Evolutionary conservation across 2,888 invertebrate genomes (phyloP).

Genomic region (Charanyca ferruginea): DNA sequence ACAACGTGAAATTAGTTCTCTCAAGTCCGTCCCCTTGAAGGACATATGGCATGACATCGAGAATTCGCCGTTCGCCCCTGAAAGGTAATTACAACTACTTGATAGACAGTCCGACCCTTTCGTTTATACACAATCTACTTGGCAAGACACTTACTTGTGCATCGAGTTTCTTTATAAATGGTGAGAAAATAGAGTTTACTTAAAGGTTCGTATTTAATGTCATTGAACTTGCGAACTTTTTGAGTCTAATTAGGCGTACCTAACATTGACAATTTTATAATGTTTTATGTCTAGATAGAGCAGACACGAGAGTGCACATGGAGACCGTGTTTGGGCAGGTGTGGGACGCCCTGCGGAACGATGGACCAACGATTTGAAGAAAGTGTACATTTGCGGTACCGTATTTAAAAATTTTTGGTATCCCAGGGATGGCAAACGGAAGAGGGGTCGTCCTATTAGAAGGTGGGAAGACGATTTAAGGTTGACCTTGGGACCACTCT

Average conservation of each 20-base stretch:
- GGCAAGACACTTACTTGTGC: conserved; percentile 65
- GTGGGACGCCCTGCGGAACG: too few species aligned
- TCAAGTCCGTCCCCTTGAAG: conserved; percentile 77
- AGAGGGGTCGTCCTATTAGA: too few species aligned
- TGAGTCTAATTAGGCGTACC: conserved; percentile 17
- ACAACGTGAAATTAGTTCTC: background rate
- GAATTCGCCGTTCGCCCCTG: conserved; percentile 82
- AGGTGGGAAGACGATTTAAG: too few species aligned
- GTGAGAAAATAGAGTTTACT: conserved; percentile 43
- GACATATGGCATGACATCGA: conserved; percentile 89
- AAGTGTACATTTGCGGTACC: too few species aligned
- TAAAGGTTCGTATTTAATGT: conserved; percentile 19
- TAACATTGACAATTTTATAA: background rate
- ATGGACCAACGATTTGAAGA: too few species aligned
- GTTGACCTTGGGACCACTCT: too few species aligned
- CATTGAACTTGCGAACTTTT: background rate
- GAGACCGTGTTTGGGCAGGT: too few species aligned
- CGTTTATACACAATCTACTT: conserved; percentile 65
- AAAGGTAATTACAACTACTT: conserved; percentile 85
- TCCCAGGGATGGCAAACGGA: too few species aligned
- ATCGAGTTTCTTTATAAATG: conserved; percentile 65
- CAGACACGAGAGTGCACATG: too few species aligned
- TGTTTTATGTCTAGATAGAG: too few species aligned
- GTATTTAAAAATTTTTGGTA: too few species aligned
- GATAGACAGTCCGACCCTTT: conserved; percentile 86